phyloP scores from a whole-genome alignment of 2,113 vertebrate species.

The Muntiacus reevesi region DNA sequence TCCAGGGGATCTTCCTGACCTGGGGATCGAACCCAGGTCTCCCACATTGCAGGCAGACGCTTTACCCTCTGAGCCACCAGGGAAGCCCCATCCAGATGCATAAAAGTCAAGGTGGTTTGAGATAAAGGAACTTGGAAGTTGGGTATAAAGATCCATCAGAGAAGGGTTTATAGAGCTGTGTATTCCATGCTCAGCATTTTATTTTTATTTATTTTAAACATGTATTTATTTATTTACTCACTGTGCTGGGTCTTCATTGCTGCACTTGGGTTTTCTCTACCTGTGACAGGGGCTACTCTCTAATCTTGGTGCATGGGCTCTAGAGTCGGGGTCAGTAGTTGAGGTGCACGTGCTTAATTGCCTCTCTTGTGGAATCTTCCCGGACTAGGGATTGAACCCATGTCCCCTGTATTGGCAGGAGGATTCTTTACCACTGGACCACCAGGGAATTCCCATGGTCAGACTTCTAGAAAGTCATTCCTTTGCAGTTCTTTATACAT shows the following conservation, averaged over 20 bases:
- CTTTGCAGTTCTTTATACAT: background rate
- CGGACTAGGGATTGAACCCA: background rate
- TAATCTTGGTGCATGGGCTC: background rate
- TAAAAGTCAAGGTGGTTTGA: background rate
- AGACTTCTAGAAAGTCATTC: background rate
- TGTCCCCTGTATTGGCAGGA: background rate
- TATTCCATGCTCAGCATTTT: background rate
- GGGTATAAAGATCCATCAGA: background rate
- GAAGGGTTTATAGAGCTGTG: background rate
- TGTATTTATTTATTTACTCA: accelerated
- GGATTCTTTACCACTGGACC: background rate
- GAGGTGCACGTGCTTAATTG: accelerated
- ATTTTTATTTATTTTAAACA: background rate
- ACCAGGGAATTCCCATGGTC: background rate
- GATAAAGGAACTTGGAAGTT: background rate
- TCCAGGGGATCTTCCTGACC: background rate
- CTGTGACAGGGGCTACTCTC: background rate
- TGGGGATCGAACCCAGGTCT: background rate
- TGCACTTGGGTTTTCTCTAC: background rate
- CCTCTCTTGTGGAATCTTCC: background rate
- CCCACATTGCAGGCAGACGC: background rate
- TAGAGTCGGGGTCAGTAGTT: background rate
- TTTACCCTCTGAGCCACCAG: background rate
- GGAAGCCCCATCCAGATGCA: background rate
- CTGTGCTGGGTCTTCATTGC: background rate